Conservation (phyloP, 2,113 vertebrate genomes). For the Natator depressus region DNA sequence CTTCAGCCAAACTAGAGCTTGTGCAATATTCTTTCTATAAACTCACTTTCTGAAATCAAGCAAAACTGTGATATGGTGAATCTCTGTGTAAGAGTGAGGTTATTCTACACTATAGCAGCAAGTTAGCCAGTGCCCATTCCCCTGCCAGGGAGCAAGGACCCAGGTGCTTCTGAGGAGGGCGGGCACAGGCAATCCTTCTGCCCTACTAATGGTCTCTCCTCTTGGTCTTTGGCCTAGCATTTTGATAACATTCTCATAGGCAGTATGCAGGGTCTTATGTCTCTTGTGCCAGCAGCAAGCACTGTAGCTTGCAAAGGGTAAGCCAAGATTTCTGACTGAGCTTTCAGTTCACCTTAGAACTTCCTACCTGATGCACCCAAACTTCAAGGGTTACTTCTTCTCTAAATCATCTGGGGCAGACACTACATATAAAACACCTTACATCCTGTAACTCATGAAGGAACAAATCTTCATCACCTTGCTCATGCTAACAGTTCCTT, state of each 20-base stretch:
- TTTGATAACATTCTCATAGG: constrained; percentile 46
- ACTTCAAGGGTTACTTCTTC: constrained; percentile 17
- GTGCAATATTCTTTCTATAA: constrained; percentile 35
- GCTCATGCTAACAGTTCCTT: neutral
- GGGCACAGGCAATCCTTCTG: fast-evolving
- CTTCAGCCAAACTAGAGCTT: constrained; percentile 1
- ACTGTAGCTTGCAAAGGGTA: constrained; percentile 8
- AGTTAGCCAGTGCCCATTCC: neutral
- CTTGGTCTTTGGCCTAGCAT: constrained; percentile 41
- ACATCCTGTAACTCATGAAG: neutral
- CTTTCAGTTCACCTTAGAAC: constrained; percentile 51
- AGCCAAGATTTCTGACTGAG: constrained; percentile 48
- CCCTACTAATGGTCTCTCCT: constrained; percentile 15
- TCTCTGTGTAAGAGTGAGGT: constrained; percentile 1
- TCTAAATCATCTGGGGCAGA: neutral
- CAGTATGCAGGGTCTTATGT: constrained; percentile 14
- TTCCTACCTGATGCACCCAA: constrained; percentile 28
- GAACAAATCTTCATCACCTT: neutral
- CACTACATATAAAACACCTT: neutral
- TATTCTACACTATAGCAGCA: constrained; percentile 20
- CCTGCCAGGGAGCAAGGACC: neutral
- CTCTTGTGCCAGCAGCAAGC: neutral
- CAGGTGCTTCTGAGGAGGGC: neutral
- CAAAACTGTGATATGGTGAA: neutral
- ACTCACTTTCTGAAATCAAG: neutral